Percentiles rank a stretch among this genome's conserved stretches.
Conservation (phyloP, 2,113 vertebrate species). For the Hassar affinis region DNA sequence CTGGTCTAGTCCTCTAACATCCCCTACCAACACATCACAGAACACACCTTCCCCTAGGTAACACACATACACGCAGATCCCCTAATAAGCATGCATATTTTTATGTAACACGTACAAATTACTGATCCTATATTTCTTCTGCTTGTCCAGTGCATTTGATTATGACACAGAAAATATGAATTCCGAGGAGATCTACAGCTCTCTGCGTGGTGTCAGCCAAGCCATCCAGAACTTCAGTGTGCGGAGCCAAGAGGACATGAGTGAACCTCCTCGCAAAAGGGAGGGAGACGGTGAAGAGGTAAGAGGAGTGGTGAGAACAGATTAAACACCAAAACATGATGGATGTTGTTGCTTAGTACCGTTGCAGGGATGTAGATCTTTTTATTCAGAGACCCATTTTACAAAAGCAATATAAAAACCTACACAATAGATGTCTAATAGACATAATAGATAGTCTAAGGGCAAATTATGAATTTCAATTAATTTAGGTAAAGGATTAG, state of each 20-base stretch:
- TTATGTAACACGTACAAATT: neutral
- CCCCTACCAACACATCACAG: slow-evolving; percentile 91
- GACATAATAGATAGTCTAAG: too few species aligned
- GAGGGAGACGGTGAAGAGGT: slow-evolving; percentile 71
- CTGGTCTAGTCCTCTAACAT: slow-evolving; percentile 93
- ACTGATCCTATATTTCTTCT: neutral
- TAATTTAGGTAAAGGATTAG: too few species aligned
- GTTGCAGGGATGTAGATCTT: neutral
- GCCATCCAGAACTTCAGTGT: slow-evolving; percentile 94
- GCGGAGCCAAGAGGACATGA: slow-evolving; percentile 90
- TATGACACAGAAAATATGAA: slow-evolving; percentile 97
- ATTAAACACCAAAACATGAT: too few species aligned
- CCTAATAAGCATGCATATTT: neutral
- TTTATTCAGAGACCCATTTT: neutral
- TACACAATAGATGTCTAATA: too few species aligned
- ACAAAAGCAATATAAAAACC: too few species aligned
- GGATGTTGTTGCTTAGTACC: neutral
- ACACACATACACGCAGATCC: neutral
- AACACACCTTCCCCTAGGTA: slow-evolving; percentile 93
- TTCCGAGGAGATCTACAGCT: slow-evolving; percentile 93
- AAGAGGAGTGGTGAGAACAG: neutral
- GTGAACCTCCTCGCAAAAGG: slow-evolving; percentile 83
- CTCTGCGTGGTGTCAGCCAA: slow-evolving; percentile 88
- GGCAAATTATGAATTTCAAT: too few species aligned
- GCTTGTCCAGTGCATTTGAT: slow-evolving; percentile 85